Base-by-base conservation (phyloP, 2,797 vertebrate genomes). In the Melopsittacus undulatus region DNA sequence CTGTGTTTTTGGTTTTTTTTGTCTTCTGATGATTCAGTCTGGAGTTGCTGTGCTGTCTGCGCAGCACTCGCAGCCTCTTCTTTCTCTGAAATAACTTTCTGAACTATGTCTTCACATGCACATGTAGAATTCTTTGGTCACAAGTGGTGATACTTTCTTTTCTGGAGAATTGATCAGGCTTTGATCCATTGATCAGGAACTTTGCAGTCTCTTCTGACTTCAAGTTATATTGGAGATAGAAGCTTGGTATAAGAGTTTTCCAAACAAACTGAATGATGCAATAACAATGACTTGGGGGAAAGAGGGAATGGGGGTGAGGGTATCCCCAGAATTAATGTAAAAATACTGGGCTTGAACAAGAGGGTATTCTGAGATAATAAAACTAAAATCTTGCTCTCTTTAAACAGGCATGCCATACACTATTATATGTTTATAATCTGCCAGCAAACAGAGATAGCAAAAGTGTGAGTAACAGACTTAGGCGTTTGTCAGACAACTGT, bases 401-500 rank as follows among this genome's bases (percentile, higher is more conserved):
- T 87, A 95, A 61, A 80, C 98, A 99, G 99, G 98, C 98, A 93
- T 99, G 99, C 98, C 99, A 99, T 96, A 99, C 98, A 22, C 98
- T 99, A 83, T 98, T 99, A 87, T 99, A 99, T 98, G 99, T 99
- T 95, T 99, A 99, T 98, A 99, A 99, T 97, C 98, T 99, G 89
- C 99, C 99, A 96, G 97, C 98, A 91, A 99, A 99, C 98, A 98
- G 98, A 96, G 99, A 99, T 91, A 97, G 98, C 96, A 99, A 99
- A 98, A 99, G 98, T 85, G 97, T 99, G 97, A 98, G 98, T 96
- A 98, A 99, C 92, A 98, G 99, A 94, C 99, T 99, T 62, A 98
- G 99, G 74, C 99, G 99, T 91, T 98, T 99, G 95, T 99, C 99
- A 38, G 99, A 99, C 97, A 99, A 99, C 98, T 99, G 99, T 67